These are phyloP conservation scores for Holacanthella duospinosa DNA, from an alignment of 2,888 invertebrate genomes.

Conservation along the genomic window DNA sequence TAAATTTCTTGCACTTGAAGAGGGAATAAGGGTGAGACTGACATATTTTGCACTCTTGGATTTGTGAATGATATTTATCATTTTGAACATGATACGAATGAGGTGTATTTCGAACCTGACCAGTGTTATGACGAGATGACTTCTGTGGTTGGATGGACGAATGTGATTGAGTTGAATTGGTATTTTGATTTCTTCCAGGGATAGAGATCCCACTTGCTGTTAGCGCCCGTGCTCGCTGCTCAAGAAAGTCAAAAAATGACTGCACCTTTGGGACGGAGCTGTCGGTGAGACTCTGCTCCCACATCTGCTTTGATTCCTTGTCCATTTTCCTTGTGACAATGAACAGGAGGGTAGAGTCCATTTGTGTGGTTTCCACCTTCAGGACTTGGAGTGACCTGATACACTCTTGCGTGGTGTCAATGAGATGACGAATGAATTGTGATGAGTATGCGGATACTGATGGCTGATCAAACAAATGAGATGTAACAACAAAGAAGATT, in stretches of 20 bases:
- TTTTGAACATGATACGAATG: too few relatives aligned
- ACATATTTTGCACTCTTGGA: too few relatives aligned
- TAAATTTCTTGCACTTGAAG: too few relatives aligned
- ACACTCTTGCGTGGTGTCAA: constrained; percentile 16
- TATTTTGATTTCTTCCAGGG: too few relatives aligned
- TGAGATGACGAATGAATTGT: not conserved
- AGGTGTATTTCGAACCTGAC: too few relatives aligned
- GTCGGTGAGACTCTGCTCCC: constrained; percentile 14
- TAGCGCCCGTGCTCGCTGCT: constrained; percentile 13
- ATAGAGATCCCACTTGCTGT: constrained; percentile 11
- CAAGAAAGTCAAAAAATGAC: constrained; percentile 10
- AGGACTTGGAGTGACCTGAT: constrained; percentile 13
- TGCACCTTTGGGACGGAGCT: constrained; percentile 7
- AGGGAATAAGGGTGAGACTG: too few relatives aligned
- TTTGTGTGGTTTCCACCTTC: not conserved
- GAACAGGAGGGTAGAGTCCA: constrained; percentile 12
- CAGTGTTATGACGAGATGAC: too few relatives aligned
- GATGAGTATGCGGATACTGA: not conserved
- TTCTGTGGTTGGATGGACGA: too few relatives aligned
- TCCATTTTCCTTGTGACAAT: constrained; percentile 14
- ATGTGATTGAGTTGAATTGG: too few relatives aligned
- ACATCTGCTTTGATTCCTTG: constrained; percentile 9
- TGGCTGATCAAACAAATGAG: constrained; percentile 4
- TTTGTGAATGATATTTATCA: too few relatives aligned
- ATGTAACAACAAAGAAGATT: constrained; percentile 6